Conservation (phyloP, 2,113 vertebrate genomes). For the Marmota monax region DNA sequence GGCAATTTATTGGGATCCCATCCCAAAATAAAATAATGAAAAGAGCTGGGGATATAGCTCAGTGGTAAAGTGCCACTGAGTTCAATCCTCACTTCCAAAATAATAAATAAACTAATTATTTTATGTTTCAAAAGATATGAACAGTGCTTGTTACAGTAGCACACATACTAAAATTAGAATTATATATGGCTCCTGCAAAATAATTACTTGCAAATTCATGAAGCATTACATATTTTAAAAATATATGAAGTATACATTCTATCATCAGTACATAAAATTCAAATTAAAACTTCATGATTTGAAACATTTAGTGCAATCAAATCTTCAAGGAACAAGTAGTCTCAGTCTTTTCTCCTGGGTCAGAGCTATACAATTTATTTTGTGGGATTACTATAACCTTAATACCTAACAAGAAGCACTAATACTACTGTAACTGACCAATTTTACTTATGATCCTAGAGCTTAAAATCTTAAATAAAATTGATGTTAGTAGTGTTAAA, state of each 20-base stretch:
- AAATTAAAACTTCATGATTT: conserved; percentile 9
- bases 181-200: too few species aligned
- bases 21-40: too few species aligned
- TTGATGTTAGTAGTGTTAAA: background rate
- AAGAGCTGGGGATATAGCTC: too few species aligned
- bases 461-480: conserved; percentile 45
- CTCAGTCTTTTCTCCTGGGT: background rate
- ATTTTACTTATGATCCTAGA: background rate
- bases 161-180: too few species aligned
- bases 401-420: background rate
- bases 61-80: too few species aligned
- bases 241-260: background rate
- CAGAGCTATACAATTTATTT: background rate
- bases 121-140: too few species aligned
- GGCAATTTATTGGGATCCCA: too few species aligned
- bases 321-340: background rate
- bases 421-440: background rate
- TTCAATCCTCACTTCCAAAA: too few species aligned
- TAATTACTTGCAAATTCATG: too few species aligned
- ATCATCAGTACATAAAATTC: background rate
- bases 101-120: too few species aligned
- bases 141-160: too few species aligned
- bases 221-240: too few species aligned
- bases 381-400: background rate
- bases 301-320: background rate